Evolutionary conservation across 1,140 invertebrate genomes (phyloP).

Genomic region (Holotrichia oblita): DNA sequence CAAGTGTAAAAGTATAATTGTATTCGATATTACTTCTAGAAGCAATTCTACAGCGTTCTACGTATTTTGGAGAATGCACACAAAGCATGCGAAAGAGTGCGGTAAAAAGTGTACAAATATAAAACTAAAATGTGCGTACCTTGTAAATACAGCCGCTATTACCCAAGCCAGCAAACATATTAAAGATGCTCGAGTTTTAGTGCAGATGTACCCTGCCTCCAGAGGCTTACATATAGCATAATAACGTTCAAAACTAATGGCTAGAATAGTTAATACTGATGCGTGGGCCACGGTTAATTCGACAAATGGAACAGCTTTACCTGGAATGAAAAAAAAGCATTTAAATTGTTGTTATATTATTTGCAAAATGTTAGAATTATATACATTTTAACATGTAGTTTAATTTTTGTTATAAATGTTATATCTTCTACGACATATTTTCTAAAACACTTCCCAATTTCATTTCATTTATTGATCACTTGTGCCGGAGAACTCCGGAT

Average conservation of each 20-base stretch:
- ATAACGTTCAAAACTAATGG: slow-evolving; percentile 93
- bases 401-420: too few relatives aligned
- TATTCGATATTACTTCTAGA: neutral
- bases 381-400: too few relatives aligned
- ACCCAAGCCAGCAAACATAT: slow-evolving; percentile 88
- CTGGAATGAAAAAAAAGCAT: slow-evolving; percentile 65
- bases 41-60: neutral
- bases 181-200: slow-evolving; percentile 83
- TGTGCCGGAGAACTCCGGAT: too few relatives aligned
- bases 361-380: too few relatives aligned
- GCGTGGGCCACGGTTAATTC: slow-evolving; percentile 93
- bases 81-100: neutral
- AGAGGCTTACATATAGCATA: slow-evolving; percentile 94
- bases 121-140: slow-evolving; percentile 75
- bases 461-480: too few relatives aligned
- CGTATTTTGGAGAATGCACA: neutral
- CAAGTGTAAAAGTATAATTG: neutral
- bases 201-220: slow-evolving; percentile 89
- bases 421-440: too few relatives aligned
- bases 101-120: neutral
- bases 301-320: slow-evolving; percentile 90
- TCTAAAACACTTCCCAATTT: too few relatives aligned
- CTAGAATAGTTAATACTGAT: slow-evolving; percentile 92
- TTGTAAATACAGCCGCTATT: slow-evolving; percentile 83
- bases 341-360: too few relatives aligned